Evolutionary conservation across 2,113 vertebrate genomes (phyloP).

Genomic region (Sigmodon hispidus): DNA sequence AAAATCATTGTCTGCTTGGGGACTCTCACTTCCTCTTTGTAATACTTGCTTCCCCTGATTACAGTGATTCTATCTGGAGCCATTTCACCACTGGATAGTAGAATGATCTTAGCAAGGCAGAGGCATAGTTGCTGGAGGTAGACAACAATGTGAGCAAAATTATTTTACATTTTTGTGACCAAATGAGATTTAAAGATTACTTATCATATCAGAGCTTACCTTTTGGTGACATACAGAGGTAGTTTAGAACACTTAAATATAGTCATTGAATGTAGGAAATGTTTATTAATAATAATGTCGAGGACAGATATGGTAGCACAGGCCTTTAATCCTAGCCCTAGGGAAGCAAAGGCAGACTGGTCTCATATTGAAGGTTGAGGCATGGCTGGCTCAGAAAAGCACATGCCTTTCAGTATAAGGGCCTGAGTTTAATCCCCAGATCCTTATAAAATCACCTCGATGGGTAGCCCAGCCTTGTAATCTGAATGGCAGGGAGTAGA

Average conservation of each 20-base stretch:
- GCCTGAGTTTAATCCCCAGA: background rate
- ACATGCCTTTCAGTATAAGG: background rate
- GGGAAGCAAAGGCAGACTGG: background rate
- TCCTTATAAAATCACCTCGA: background rate
- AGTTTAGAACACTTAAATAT: background rate
- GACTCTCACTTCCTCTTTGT: background rate
- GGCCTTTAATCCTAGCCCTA: background rate
- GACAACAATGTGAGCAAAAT: background rate
- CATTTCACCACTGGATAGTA: background rate
- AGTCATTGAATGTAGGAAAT: background rate
- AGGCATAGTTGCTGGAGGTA: background rate
- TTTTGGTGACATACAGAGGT: slow-evolving; percentile 8
- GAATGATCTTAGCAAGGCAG: background rate
- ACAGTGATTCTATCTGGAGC: background rate
- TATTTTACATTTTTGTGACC: slow-evolving; percentile 21
- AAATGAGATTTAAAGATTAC: background rate
- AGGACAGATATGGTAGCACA: background rate
- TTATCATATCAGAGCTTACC: slow-evolving; percentile 4
- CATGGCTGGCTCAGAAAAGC: background rate
- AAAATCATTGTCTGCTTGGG: background rate
- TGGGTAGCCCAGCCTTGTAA: background rate
- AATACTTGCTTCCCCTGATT: background rate
- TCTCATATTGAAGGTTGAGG: background rate
- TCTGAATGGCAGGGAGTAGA: background rate
- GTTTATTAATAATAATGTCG: background rate